Evolutionary conservation across 2,888 invertebrate genomes (phyloP).

Genomic region (Petrolisthes manimaculis): DNA sequence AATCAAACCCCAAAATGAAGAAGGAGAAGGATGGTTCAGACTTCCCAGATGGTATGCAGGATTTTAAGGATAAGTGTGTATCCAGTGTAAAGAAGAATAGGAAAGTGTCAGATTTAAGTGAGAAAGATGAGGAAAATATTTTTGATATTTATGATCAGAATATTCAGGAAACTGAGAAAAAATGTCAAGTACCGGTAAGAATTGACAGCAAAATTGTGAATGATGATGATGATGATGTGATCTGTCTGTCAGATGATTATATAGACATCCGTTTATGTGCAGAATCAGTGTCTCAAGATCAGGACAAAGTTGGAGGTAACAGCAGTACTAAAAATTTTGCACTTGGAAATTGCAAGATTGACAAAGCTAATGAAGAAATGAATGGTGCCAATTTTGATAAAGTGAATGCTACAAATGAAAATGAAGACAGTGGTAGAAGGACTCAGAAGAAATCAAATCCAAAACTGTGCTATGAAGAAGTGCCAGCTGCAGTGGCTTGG

Average conservation of each 20-base stretch:
- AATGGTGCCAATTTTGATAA: no score
- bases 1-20: not conserved
- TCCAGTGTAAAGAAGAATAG: not conserved
- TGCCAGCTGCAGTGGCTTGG: no score
- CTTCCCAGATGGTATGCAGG: not conserved
- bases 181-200: not conserved
- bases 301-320: no score
- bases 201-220: not conserved
- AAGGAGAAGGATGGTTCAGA: not conserved
- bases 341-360: no score
- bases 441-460: no score
- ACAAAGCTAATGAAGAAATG: no score
- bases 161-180: not conserved
- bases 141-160: not conserved
- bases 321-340: no score
- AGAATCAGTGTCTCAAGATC: not conserved
- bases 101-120: not conserved
- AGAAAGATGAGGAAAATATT: not conserved
- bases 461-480: no score
- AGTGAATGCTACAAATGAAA: not conserved
- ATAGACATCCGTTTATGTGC: not conserved
- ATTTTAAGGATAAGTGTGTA: not conserved
- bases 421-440: not conserved
- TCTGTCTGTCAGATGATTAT: slow-evolving; percentile 2
- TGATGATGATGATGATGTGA: slow-evolving; percentile 26